Evolutionary conservation across 2,113 vertebrate genomes (phyloP).

Genomic region (Scortum barcoo): DNA sequence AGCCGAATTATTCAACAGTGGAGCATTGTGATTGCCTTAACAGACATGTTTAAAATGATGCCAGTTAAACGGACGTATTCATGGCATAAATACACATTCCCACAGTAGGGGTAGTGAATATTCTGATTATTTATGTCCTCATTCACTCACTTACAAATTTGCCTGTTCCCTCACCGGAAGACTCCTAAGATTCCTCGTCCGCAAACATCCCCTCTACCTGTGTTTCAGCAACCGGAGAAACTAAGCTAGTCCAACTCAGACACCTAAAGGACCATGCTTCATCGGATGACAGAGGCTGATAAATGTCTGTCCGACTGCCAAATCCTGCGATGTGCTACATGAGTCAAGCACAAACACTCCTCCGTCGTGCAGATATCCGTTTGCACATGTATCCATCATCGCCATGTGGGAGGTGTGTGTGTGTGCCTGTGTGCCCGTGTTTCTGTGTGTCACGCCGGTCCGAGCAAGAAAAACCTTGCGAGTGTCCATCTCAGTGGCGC

Average conservation of each 20-base stretch:
- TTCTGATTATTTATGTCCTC: constrained; percentile 20
- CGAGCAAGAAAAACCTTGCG: constrained; percentile 24
- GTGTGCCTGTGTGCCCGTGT: neutral
- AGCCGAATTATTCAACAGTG: neutral
- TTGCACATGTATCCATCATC: constrained; percentile 62
- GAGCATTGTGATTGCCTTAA: neutral
- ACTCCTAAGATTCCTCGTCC: neutral
- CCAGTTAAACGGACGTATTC: constrained; percentile 8
- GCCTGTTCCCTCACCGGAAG: neutral
- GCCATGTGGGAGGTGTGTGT: constrained; percentile 68
- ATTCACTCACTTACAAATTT: constrained; percentile 12
- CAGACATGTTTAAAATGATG: constrained; percentile 37
- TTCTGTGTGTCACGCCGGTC: constrained; percentile 9
- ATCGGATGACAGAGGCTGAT: constrained; percentile 64
- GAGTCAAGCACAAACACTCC: constrained; percentile 74
- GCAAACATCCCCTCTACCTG: constrained; percentile 6
- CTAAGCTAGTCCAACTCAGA: constrained; percentile 23
- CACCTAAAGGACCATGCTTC: constrained; percentile 53
- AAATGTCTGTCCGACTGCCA: constrained; percentile 68
- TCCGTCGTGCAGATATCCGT: constrained; percentile 50
- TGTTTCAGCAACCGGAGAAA: constrained; percentile 44
- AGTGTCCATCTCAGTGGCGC: constrained; percentile 53
- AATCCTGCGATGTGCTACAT: constrained; percentile 57
- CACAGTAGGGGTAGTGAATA: neutral
- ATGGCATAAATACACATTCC: constrained; percentile 22